These are phyloP conservation scores for Xyliphius kryptos DNA, from an alignment of 2,113 vertebrate species.

Conservation along the genomic window DNA sequence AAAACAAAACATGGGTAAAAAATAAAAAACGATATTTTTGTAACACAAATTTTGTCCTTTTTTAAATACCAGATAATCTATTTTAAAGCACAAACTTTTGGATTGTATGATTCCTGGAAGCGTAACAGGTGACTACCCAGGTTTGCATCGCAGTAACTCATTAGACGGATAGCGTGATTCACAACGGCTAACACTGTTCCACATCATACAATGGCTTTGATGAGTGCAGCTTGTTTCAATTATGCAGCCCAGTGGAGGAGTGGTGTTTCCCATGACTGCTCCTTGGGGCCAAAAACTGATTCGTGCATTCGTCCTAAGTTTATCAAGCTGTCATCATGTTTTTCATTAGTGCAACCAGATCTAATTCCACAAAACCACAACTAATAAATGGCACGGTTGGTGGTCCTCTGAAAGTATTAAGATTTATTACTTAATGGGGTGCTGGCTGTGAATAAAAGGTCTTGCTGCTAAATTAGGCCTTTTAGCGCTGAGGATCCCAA, in stretches of 20 bases:
- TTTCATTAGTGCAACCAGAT: background rate
- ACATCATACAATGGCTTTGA: background rate
- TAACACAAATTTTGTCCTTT: no score
- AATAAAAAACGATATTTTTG: no score
- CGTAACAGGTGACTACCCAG: background rate
- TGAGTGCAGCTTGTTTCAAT: background rate
- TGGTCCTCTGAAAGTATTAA: slow-evolving; percentile 2
- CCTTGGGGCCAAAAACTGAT: background rate
- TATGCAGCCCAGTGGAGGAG: background rate
- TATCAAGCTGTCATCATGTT: background rate
- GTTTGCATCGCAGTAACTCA: background rate
- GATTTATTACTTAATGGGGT: background rate
- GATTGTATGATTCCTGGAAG: no score
- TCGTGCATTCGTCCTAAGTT: background rate
- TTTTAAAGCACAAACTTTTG: no score
- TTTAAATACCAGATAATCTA: no score
- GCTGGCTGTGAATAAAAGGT: background rate
- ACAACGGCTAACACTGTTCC: background rate
- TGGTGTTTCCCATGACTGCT: background rate
- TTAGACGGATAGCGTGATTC: background rate
- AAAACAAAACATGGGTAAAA: no score
- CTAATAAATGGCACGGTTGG: background rate
- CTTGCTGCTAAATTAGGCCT: slow-evolving; percentile 1
- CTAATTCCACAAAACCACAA: background rate
- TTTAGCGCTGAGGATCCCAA: no score